Conservation (phyloP, 2,888 invertebrate genomes). For the Cheilosia pagana region DNA sequence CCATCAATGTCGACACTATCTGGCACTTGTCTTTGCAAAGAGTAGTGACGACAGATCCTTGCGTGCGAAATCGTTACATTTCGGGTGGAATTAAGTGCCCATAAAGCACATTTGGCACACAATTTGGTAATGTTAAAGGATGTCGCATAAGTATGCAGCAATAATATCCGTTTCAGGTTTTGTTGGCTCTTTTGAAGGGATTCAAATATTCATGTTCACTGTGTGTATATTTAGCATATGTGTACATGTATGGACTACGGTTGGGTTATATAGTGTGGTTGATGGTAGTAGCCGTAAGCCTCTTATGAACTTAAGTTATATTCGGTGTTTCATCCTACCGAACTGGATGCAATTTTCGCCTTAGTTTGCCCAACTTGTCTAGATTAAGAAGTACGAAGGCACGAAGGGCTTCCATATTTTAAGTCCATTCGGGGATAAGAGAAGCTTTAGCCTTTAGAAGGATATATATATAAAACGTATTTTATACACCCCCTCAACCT, state of each 20-base stretch:
- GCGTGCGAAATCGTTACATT: slow-evolving; percentile 26
- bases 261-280: slow-evolving; percentile 1
- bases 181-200: background rate
- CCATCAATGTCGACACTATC: slow-evolving; percentile 11
- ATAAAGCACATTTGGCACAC: slow-evolving; percentile 59
- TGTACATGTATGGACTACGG: background rate
- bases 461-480: background rate
- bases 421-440: slow-evolving; percentile 26
- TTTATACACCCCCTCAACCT: background rate
- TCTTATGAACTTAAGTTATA: slow-evolving; percentile 28
- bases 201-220: background rate
- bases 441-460: background rate
- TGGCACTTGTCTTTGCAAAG: background rate
- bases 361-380: background rate
- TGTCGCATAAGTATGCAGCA: slow-evolving; percentile 22
- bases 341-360: slow-evolving; percentile 19
- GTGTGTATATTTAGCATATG: background rate
- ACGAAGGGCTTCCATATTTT: background rate
- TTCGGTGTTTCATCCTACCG: slow-evolving; percentile 12
- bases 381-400: no score
- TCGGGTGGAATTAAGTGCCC: slow-evolving; percentile 30
- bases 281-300: slow-evolving; percentile 20
- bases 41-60: background rate
- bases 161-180: slow-evolving; percentile 22
- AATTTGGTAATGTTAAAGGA: slow-evolving; percentile 45